These are phyloP conservation scores for Stercorarius parasiticus DNA, from an alignment of 2,113 vertebrate genomes.

Conservation along the genomic window DNA sequence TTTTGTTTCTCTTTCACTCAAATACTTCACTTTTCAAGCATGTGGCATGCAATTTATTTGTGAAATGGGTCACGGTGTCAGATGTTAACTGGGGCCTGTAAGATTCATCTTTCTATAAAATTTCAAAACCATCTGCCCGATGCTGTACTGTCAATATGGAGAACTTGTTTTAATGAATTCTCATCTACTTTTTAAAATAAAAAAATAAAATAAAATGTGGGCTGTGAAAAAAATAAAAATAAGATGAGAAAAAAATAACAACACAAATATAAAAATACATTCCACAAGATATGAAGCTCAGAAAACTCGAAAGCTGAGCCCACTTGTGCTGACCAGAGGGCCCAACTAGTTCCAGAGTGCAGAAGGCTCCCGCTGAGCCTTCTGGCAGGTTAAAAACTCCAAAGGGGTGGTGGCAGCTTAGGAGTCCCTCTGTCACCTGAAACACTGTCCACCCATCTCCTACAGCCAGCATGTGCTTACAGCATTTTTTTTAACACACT, in stretches of 20 bases:
- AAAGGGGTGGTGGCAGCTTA: background rate
- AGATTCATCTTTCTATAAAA: conserved; percentile 16
- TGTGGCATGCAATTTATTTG: background rate
- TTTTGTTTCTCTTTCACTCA: background rate
- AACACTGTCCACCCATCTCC: background rate
- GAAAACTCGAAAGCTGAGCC: background rate
- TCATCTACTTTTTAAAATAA: background rate
- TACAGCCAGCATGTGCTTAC: background rate
- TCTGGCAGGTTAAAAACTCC: background rate
- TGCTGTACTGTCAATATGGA: background rate
- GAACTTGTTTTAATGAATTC: conserved; percentile 1
- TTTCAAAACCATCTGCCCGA: background rate
- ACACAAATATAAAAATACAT: background rate
- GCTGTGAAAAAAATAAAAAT: background rate
- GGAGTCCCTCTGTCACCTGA: background rate
- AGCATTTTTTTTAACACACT: background rate
- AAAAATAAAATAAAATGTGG: background rate
- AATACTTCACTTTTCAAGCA: conserved; percentile 38
- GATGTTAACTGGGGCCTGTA: background rate
- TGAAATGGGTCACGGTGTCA: background rate
- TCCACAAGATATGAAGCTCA: background rate
- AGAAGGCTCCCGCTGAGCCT: background rate
- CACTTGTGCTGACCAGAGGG: background rate
- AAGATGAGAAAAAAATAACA: background rate
- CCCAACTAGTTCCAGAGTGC: background rate